Evolutionary conservation across 2,888 invertebrate species (phyloP).

Genomic region (Anoplius nigerrimus): DNA sequence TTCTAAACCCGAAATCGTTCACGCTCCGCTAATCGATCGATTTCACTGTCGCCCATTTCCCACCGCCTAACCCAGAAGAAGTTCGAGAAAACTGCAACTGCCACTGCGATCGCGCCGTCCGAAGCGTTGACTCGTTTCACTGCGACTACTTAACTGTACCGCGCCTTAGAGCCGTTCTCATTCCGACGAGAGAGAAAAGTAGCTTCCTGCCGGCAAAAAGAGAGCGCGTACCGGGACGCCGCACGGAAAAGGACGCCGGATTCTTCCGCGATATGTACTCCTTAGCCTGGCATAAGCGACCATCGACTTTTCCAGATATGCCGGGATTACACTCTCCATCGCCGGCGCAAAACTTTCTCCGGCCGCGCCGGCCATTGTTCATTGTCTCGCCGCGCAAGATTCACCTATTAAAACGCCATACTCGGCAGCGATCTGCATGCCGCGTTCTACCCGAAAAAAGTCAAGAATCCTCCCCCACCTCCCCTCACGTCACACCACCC

Average conservation of each 20-base stretch:
- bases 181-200: not conserved
- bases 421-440: no score
- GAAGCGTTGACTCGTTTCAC: no score
- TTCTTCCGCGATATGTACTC: not conserved
- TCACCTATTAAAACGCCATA: constrained; percentile 14
- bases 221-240: constrained; percentile 1
- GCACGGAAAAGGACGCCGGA: not conserved
- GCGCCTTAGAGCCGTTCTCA: not conserved
- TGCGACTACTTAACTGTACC: no score
- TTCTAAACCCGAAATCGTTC: no score
- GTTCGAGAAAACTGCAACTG: no score
- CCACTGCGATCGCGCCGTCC: no score
- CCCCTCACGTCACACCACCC: no score
- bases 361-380: constrained; percentile 36
- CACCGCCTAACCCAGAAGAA: no score
- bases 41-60: no score
- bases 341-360: constrained; percentile 43
- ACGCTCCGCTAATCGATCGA: no score
- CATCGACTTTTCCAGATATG: constrained; percentile 54
- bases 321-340: constrained; percentile 37
- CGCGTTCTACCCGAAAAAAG: no score
- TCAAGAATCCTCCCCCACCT: no score
- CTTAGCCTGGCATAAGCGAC: constrained; percentile 38
- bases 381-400: constrained; percentile 53
- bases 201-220: not conserved